These are phyloP conservation scores for Lordiphosa collinella DNA, from an alignment of 1,140 invertebrate species.

Conservation along the genomic window DNA sequence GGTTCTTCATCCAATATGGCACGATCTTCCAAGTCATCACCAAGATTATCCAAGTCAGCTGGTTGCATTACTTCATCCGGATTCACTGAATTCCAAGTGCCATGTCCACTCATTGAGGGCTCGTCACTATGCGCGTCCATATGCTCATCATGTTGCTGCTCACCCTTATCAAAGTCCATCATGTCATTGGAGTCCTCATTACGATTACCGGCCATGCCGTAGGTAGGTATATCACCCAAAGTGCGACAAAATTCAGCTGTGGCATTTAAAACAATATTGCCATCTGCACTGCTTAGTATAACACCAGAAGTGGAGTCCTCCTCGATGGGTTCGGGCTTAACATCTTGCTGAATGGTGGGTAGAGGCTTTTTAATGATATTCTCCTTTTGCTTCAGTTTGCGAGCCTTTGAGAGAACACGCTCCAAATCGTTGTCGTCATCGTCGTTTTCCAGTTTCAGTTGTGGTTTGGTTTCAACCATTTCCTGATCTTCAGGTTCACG, in stretches of 20 bases:
- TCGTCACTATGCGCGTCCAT: slow-evolving; percentile 47
- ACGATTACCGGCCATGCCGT: slow-evolving; percentile 92
- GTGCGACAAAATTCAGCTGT: slow-evolving; percentile 98
- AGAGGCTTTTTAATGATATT: slow-evolving; percentile 79
- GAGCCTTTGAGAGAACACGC: slow-evolving; percentile 86
- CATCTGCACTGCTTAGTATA: slow-evolving; percentile 45
- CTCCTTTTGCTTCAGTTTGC: slow-evolving; percentile 85
- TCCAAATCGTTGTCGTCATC: slow-evolving; percentile 87
- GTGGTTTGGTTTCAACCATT: slow-evolving; percentile 79
- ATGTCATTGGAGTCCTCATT: slow-evolving; percentile 91
- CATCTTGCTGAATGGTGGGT: slow-evolving; percentile 68
- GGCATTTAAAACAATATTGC: slow-evolving; percentile 92
- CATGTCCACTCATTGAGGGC: slow-evolving; percentile 49
- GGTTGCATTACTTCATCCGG: slow-evolving; percentile 77
- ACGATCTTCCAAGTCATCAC: slow-evolving; percentile 81
- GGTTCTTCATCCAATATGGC: slow-evolving; percentile 97
- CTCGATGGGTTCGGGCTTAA: slow-evolving; percentile 80
- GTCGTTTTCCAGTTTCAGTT: slow-evolving; percentile 85
- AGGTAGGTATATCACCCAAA: slow-evolving; percentile 96
- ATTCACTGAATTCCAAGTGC: slow-evolving; percentile 81
- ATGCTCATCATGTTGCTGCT: slow-evolving; percentile 53
- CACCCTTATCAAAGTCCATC: slow-evolving; percentile 81
- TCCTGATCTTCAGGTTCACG: slow-evolving; percentile 75
- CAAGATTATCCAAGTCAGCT: slow-evolving; percentile 68
- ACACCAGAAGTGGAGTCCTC: slow-evolving; percentile 43